phyloP scores from a whole-genome alignment of 1,140 invertebrate species.

The Dendrolimus punctatus region DNA sequence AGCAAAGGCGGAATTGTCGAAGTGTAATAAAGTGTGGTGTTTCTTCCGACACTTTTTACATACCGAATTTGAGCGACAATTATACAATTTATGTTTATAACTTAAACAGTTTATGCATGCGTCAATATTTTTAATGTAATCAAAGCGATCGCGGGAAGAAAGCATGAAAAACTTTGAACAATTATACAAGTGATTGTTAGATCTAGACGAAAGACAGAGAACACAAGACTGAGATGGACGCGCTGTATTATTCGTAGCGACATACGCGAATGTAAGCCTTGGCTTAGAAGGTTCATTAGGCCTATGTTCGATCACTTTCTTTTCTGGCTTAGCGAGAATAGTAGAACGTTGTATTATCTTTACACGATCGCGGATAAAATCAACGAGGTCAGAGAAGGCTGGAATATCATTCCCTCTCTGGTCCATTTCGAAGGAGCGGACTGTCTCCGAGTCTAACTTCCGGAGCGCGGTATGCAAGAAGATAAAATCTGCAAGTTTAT shows the following conservation, averaged over 20 bases:
- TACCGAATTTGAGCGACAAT: constrained; percentile 1
- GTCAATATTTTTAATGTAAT: background rate
- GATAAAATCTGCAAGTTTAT: constrained; percentile 9
- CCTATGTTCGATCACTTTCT: background rate
- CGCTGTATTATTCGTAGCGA: background rate
- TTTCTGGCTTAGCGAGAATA: background rate
- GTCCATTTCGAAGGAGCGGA: constrained; percentile 10
- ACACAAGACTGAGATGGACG: too few relatives aligned
- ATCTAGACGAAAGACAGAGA: too few relatives aligned
- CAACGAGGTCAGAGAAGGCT: constrained; percentile 9
- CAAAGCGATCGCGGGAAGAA: background rate
- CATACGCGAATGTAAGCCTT: background rate
- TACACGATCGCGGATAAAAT: constrained; percentile 11
- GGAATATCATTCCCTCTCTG: constrained; percentile 3
- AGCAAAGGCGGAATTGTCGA: background rate
- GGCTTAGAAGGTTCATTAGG: background rate
- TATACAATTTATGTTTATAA: background rate
- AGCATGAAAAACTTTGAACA: background rate
- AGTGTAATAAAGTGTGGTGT: background rate
- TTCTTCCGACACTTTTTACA: constrained; percentile 1
- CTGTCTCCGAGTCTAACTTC: constrained; percentile 4
- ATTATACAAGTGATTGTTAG: constrained; percentile 1
- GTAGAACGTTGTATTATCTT: constrained; percentile 11
- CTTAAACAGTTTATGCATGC: background rate
- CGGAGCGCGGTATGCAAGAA: constrained; percentile 9